These are phyloP conservation scores for Sipha flava DNA, from an alignment of 1,140 invertebrate genomes.

Conservation along the genomic window DNA sequence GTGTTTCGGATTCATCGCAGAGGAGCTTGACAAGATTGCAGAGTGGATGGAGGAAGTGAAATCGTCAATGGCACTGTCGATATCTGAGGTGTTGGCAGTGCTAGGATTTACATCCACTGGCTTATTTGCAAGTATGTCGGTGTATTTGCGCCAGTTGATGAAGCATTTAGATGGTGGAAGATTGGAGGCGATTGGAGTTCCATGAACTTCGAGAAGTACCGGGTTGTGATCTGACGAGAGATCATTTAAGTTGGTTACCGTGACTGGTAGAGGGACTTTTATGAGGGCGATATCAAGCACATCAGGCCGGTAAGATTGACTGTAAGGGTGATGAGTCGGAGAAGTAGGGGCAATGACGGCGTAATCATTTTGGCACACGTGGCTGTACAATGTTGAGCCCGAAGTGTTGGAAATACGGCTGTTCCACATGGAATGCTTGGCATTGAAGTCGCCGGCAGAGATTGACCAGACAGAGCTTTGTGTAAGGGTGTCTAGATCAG, in stretches of 20 bases:
- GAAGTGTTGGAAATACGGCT: background rate
- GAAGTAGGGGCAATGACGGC: background rate
- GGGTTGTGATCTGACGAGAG: background rate
- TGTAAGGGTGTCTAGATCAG: background rate
- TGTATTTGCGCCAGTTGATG: background rate
- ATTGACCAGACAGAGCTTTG: background rate
- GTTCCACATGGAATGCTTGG: background rate
- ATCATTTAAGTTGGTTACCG: background rate
- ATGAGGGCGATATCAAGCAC: too few relatives aligned
- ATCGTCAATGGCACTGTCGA: background rate
- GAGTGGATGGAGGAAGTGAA: background rate
- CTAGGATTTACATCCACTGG: background rate
- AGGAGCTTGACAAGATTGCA: background rate
- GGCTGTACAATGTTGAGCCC: background rate
- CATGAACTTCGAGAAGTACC: background rate
- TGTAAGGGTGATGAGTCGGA: background rate
- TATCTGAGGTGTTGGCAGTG: background rate
- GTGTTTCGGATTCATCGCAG: background rate
- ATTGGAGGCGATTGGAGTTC: too few relatives aligned
- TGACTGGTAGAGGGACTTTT: background rate
- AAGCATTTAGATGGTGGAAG: background rate
- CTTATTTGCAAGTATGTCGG: background rate
- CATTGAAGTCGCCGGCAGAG: too few relatives aligned
- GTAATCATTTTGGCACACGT: background rate
- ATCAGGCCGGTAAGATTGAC: background rate